Evolutionary conservation across 2,888 invertebrate genomes (phyloP).

Genomic region (Chalcosyrphus nemorum): DNA sequence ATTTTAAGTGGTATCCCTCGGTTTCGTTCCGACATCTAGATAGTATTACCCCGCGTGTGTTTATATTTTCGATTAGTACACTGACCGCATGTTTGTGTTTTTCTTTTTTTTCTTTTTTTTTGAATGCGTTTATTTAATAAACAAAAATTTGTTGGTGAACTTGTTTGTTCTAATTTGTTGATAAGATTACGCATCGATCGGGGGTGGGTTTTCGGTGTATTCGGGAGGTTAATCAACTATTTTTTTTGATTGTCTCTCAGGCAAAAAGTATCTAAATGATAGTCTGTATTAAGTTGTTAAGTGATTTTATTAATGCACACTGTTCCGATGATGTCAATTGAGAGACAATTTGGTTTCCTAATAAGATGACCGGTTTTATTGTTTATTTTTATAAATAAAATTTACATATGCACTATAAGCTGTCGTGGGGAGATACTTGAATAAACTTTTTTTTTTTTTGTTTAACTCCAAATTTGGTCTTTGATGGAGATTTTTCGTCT

Average conservation of each 20-base stretch:
- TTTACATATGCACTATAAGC: slow-evolving; percentile 38
- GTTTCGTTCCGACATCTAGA: slow-evolving; percentile 25
- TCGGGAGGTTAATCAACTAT: slow-evolving; percentile 26
- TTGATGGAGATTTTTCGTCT: background rate
- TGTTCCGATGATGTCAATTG: slow-evolving; percentile 64
- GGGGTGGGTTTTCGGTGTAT: background rate
- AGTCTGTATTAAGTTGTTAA: background rate
- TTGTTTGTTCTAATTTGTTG: slow-evolving; percentile 33
- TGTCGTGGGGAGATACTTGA: background rate
- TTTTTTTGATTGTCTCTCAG: background rate
- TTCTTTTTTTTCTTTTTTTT: too few species aligned
- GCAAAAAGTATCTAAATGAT: background rate
- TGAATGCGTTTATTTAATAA: slow-evolving; percentile 45
- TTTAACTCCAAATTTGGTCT: slow-evolving; percentile 9
- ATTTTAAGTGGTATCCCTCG: slow-evolving; percentile 11
- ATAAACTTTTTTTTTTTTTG: background rate
- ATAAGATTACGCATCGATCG: slow-evolving; percentile 3
- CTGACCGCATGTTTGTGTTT: slow-evolving; percentile 28
- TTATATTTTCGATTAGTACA: slow-evolving; percentile 1
- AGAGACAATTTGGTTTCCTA: slow-evolving; percentile 27
- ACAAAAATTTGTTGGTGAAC: slow-evolving; percentile 22
- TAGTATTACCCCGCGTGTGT: slow-evolving; percentile 16
- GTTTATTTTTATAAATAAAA: background rate
- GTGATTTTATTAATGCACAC: slow-evolving; percentile 4
- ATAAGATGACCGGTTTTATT: slow-evolving; percentile 39